Percentiles rank a stretch among this genome's conserved stretches.
Conservation (phyloP, 1,140 invertebrate species). For the Halesus radiatus region DNA sequence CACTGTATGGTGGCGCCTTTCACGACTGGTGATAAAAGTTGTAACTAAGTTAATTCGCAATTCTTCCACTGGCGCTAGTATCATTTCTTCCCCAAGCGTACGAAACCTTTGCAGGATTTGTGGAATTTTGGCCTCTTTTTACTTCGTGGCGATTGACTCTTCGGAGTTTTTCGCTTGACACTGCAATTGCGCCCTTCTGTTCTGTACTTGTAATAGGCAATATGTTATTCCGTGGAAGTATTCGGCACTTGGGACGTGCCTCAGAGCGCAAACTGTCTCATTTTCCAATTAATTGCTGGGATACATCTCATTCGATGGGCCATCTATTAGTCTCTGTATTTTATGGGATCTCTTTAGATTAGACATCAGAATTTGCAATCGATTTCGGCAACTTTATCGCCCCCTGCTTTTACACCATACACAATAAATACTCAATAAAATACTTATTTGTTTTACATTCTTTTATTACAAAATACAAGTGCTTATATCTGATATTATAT, state of each 20-base stretch:
- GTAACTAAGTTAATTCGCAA: not conserved
- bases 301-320: constrained; percentile 58
- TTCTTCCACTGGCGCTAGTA: not conserved
- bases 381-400: not conserved
- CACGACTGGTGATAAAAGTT: not conserved
- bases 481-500: too few relatives aligned
- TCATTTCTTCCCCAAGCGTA: not conserved
- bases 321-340: constrained; percentile 54
- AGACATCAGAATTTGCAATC: not conserved
- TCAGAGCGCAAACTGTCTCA: constrained; percentile 52
- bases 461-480: too few relatives aligned
- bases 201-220: constrained; percentile 42
- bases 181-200: not conserved
- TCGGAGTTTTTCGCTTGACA: not conserved
- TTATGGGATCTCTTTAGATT: constrained; percentile 44
- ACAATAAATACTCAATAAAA: too few relatives aligned
- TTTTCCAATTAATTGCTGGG: constrained; percentile 57
- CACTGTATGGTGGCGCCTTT: constrained; percentile 7
- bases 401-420: too few relatives aligned
- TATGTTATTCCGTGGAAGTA: constrained; percentile 54
- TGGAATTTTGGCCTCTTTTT: not conserved
- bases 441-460: too few relatives aligned
- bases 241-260: constrained; percentile 44
- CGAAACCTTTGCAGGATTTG: not conserved
- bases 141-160: not conserved